Evolutionary conservation across 2,888 invertebrate species (phyloP), one percentile per base, ranked within the genome.

Genomic region (Xestobium rufovillosum): DNA sequence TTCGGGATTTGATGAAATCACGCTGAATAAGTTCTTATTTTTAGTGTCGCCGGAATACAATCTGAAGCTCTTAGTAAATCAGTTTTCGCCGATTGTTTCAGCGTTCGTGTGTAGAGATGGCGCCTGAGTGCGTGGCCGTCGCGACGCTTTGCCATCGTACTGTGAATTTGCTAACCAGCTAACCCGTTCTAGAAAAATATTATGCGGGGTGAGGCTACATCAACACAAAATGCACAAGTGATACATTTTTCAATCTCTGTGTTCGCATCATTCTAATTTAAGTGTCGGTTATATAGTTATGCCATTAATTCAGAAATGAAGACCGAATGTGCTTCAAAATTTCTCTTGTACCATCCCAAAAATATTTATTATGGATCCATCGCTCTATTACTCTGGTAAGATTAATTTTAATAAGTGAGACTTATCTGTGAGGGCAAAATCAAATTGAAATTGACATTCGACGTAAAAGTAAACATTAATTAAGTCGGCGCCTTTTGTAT

Each of bases 361-460:
- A 44, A 45, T 42, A 34, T 49, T 51, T 54, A 56, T 56, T 54
- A 63, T 62, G 63, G 61, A 61, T 55, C 52, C 57, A 47, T 49
- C 59, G 45, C 51, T 60, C 39, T 60, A 60, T 50, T 60, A 56
- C 49, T 57, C 61, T 48, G 61, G 63, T 63, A 59, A 62, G 61
- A 27, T 42, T 15, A 16, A 26, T 39, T 31, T 36, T 32, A 34
- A 38, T 31, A n/a, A n/a, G n/a, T n/a, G n/a, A n/a, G n/a, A n/a
- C n/a, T n/a, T n/a, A n/a, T n/a, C n/a, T n/a, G n/a, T n/a, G n/a
- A n/a, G n/a, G n/a, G n/a, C n/a, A n/a, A n/a, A n/a, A n/a, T n/a
- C n/a, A n/a, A n/a, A n/a, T n/a, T n/a, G n/a, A n/a, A n/a, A n/a
- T n/a, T n/a, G n/a, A n/a, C n/a, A n/a, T n/a, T n/a, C n/a, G n/a